Conservation (phyloP, 2,113 vertebrate species). For the Ardeotis arabs region DNA sequence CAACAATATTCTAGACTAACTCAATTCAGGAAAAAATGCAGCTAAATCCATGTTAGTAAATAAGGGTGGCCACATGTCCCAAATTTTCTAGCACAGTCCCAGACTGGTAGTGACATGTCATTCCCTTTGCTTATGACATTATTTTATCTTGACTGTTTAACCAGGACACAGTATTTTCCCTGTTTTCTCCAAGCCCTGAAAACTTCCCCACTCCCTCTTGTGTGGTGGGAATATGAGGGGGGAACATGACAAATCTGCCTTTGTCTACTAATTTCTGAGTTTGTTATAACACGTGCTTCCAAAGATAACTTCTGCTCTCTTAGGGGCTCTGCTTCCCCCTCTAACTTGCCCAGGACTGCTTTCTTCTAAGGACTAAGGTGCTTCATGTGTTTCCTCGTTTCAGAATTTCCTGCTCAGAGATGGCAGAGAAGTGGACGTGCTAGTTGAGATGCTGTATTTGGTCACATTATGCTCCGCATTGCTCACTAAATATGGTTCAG, state of each 20-base stretch:
- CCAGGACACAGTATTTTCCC: neutral
- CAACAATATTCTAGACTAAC: neutral
- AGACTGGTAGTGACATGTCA: accelerated
- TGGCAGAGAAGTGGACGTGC: neutral
- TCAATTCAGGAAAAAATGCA: neutral
- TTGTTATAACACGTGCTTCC: neutral
- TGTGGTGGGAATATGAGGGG: neutral
- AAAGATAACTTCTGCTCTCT: neutral
- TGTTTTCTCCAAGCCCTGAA: neutral
- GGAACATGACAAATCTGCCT: neutral
- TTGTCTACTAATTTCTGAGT: neutral
- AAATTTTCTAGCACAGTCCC: neutral
- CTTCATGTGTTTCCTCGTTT: neutral
- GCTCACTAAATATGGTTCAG: constrained; percentile 1
- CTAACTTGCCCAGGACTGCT: neutral
- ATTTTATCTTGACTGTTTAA: neutral
- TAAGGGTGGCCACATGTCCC: neutral
- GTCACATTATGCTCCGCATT: neutral
- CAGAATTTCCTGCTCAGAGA: neutral
- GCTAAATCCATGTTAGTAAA: neutral
- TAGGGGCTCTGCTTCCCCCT: neutral
- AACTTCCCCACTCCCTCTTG: neutral
- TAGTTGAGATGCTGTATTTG: neutral
- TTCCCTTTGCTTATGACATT: neutral
- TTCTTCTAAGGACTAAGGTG: neutral